phyloP scores from a whole-genome alignment of 1,140 invertebrate genomes.

The Euschistus heros region DNA sequence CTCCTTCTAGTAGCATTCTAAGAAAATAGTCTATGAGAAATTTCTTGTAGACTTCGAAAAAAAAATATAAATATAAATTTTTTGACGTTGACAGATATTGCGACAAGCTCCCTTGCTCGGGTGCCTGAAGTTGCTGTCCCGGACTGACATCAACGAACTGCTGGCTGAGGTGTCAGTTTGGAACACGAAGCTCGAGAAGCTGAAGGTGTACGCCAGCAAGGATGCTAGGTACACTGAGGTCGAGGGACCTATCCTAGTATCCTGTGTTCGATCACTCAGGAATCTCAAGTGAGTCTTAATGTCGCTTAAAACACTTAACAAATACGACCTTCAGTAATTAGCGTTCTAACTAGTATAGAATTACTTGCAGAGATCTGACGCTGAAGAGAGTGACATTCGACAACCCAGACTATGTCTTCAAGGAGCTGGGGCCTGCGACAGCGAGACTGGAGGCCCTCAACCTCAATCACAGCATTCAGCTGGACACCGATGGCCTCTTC shows the following conservation, averaged over 20 bases:
- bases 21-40: too few relatives aligned
- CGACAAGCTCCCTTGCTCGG: not conserved
- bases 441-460: constrained; percentile 1
- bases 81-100: constrained; percentile 1
- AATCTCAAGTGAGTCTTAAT: not conserved
- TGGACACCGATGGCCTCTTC: not conserved
- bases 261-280: not conserved
- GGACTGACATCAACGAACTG: constrained; percentile 7
- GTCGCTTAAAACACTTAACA: not conserved
- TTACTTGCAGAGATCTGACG: not conserved
- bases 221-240: constrained; percentile 5
- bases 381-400: constrained; percentile 15
- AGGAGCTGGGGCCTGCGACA: not conserved
- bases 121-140: not conserved
- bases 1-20: too few relatives aligned
- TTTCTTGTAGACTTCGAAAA: too few relatives aligned
- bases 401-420: not conserved
- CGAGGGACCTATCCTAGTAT: not conserved
- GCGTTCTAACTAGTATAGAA: too few relatives aligned
- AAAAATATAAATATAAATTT: too few relatives aligned
- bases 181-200: not conserved
- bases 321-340: too few relatives aligned
- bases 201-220: constrained; percentile 2
- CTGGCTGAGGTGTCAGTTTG: not conserved
- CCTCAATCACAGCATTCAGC: constrained; percentile 20